These are phyloP conservation scores for Chloroceryle amazona DNA, from an alignment of 2,797 vertebrate species.

Conservation along the genomic window DNA sequence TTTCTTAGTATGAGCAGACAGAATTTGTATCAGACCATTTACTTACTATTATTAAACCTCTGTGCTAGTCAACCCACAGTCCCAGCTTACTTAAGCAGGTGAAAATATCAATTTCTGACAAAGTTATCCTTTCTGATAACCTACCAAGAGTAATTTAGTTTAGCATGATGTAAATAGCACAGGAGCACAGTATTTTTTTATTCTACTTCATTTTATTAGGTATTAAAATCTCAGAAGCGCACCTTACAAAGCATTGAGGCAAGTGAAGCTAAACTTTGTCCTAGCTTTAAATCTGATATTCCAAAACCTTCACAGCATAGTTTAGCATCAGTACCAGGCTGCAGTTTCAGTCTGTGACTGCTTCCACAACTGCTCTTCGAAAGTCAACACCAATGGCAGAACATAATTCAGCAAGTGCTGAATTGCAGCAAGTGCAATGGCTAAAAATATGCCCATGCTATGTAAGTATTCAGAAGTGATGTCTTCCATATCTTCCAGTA, in stretches of 20 bases:
- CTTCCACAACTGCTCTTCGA: background rate
- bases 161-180: fast-evolving
- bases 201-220: background rate
- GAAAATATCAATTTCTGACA: background rate
- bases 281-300: background rate
- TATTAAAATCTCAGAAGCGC: background rate
- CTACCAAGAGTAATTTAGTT: background rate
- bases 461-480: background rate
- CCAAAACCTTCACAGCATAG: background rate
- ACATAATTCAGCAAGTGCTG: background rate
- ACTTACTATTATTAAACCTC: background rate
- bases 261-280: background rate
- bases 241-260: background rate
- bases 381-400: background rate
- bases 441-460: background rate
- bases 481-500: background rate
- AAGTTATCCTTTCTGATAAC: background rate
- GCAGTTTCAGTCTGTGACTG: background rate
- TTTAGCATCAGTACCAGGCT: background rate
- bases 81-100: background rate
- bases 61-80: background rate
- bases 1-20: background rate
- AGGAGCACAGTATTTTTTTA: background rate
- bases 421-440: background rate
- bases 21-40: background rate